A percentile compares a stretch with the other conserved stretches of the same genome.
Conservation (phyloP, 2,113 vertebrate species). For the Bostrychus sinensis region DNA sequence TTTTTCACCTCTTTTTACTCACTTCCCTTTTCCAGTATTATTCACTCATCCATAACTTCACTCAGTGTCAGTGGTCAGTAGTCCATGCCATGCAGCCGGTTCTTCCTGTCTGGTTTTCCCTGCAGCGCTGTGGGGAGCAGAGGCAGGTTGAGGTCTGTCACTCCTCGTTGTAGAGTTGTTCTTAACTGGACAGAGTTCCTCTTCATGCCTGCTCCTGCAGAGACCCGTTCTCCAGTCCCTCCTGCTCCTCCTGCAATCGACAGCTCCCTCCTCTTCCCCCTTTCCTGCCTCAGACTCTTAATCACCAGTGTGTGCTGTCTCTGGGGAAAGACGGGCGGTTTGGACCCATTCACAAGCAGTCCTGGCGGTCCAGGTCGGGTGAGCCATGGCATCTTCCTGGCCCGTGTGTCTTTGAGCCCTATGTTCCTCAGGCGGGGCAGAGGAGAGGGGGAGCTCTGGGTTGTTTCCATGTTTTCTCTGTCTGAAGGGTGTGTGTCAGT, state of each 20-base stretch:
- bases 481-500: constrained; percentile 46
- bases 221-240: constrained; percentile 49
- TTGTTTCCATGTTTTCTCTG: constrained; percentile 56
- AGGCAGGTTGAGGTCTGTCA: constrained; percentile 79
- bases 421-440: constrained; percentile 76
- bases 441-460: constrained; percentile 50
- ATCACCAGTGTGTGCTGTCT: constrained; percentile 73
- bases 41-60: neutral
- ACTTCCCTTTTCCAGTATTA: neutral
- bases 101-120: constrained; percentile 72
- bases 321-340: constrained; percentile 70
- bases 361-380: constrained; percentile 57
- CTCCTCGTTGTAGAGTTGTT: constrained; percentile 62
- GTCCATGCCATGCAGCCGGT: constrained; percentile 68
- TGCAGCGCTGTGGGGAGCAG: constrained; percentile 75
- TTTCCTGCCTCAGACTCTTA: constrained; percentile 76
- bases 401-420: constrained; percentile 64
- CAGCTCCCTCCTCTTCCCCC: constrained; percentile 70
- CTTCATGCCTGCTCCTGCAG: constrained; percentile 53
- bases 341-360: constrained; percentile 71
- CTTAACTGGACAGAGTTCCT: constrained; percentile 80
- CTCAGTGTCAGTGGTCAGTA: constrained; percentile 62
- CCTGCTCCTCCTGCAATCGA: constrained; percentile 43
- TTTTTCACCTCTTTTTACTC: neutral
- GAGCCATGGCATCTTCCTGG: constrained; percentile 78